phyloP scores from a whole-genome alignment of 1,140 invertebrate species.

The Ditylenchus dipsaci region DNA sequence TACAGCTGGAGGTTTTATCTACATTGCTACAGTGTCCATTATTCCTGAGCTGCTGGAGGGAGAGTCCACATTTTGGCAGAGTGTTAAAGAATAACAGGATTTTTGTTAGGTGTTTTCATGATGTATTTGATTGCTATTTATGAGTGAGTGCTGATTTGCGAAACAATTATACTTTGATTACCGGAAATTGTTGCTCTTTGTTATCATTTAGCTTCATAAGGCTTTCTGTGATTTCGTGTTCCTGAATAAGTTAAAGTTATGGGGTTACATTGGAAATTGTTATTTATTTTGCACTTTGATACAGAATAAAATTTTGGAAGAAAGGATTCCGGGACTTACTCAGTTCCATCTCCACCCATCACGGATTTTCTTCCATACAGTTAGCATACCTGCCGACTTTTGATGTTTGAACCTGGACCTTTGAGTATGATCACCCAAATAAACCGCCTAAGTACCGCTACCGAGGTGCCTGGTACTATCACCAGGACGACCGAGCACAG shows the following conservation, averaged over 20 bases:
- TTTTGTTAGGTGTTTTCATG: constrained; percentile 45
- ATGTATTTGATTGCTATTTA: constrained; percentile 57
- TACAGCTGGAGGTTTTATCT: constrained; percentile 95
- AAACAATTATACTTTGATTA: neutral
- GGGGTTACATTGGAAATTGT: neutral
- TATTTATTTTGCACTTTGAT: neutral
- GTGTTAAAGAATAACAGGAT: constrained; percentile 48
- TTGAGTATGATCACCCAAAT: too few species aligned
- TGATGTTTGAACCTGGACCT: too few species aligned
- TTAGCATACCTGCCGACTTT: too few species aligned
- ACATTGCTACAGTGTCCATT: constrained; percentile 91
- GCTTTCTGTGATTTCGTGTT: neutral
- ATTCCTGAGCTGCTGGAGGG: constrained; percentile 79
- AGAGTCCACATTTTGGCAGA: constrained; percentile 42
- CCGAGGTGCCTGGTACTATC: too few species aligned
- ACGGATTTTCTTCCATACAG: too few species aligned
- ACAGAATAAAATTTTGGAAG: neutral
- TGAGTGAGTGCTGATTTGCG: constrained; percentile 31
- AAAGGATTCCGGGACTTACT: neutral
- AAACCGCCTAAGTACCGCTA: too few species aligned
- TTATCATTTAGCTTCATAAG: too few species aligned
- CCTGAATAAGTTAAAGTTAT: neutral
- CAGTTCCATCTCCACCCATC: too few species aligned
- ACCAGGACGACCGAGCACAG: too few species aligned
- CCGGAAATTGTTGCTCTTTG: too few species aligned